These are phyloP conservation scores for cattle (Bos taurus) DNA, from an alignment of 2,113 vertebrate genomes.

Conservation along the genomic window ARS-UCD2.0 NC_037328.1:115623501-115624000, in stretches of 20 bases:
- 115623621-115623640: not conserved
- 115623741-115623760: not conserved
- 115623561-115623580: not conserved
- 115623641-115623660: not conserved
- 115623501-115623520: not conserved
- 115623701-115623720: not conserved
- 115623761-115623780: not conserved
- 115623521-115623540: not conserved
- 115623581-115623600: not conserved
- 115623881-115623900: not conserved
- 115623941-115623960: not conserved
- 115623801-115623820: not conserved
- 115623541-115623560: not conserved
- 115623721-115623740: not conserved
- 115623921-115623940: not conserved
- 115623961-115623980: not conserved
- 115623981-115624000: not conserved
- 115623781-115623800: not conserved
- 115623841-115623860: not conserved
- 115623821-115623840: not conserved
- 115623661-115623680: not conserved
- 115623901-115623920: not conserved
- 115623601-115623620: not conserved
- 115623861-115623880: not conserved
- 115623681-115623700: not conserved